Base-by-base conservation (phyloP, 2,888 invertebrate species). In the Himalopsyche tibetana region DNA sequence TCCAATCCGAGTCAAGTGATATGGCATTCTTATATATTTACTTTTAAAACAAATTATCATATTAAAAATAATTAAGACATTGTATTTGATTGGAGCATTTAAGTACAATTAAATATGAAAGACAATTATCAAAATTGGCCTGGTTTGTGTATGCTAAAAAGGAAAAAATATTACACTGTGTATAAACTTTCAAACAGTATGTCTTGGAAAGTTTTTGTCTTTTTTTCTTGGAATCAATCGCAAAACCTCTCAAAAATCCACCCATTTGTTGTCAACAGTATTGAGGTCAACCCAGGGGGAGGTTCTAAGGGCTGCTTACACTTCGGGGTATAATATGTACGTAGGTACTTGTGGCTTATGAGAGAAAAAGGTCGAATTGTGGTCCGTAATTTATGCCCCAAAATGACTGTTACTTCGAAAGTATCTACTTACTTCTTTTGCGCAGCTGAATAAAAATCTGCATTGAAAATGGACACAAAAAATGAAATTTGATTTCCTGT, bases 241-340 rank as follows among this genome's bases (percentile, higher is more conserved):
- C n/a, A 6, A 63, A 63, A 63, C 63, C 63, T 63, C 19, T 19
- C 9, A 63, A 63, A 63, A 63, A 63, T 63, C 63, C 63, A 63
- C 63, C 63, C n/a, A 28, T 63, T 63, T 63, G 63, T 63, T 63
- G 63, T 63, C 9, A 63, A 63, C 51, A 28, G 63, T 63, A 63
- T 63, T 63, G 63, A 19, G 63, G 63, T 63, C 63, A 63, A 63
- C 63, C 19, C 63, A 19, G n/a, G 63, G 56, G 63, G 28, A 63
- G 63, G 19, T 28, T 63, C 63, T 19, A 15, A 63, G 63, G 63
- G 63, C 63, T 63, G 63, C 63, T 63, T 63, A 63, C 28, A 63
- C 63, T 63, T 63, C 6, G 63, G 63, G 63, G 63, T 63, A 63
- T 63, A 63, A 63, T 28, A 63, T 63, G 63, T 63, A 63, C 19